A percentile compares a stretch with the other conserved stretches of the same genome.
phyloP scores from a whole-genome alignment of 2,797 vertebrate species.

The Acipenser transmontanus region DNA sequence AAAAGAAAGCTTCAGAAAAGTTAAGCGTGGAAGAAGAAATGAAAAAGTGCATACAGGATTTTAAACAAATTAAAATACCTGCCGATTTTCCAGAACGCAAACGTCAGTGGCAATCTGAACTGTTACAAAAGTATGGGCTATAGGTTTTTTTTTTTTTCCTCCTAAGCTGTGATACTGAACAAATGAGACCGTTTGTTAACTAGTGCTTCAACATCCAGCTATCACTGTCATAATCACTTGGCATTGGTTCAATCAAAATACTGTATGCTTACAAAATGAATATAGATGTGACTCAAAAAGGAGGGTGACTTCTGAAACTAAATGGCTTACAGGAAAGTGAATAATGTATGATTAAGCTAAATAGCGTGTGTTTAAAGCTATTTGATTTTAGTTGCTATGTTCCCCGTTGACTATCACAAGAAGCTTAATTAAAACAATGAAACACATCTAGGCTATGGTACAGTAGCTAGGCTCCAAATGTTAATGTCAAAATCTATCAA shows the following conservation, averaged over 20 bases:
- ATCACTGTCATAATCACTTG: too few relatives aligned
- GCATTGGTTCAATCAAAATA: too few relatives aligned
- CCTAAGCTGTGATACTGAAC: too few relatives aligned
- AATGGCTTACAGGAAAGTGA: too few relatives aligned
- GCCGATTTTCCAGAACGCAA: slow-evolving; percentile 78
- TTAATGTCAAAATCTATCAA: not conserved
- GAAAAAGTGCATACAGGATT: slow-evolving; percentile 82
- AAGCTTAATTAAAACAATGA: not conserved
- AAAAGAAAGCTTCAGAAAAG: slow-evolving; percentile 76
- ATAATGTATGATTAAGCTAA: too few relatives aligned
- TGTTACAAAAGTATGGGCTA: slow-evolving; percentile 77
- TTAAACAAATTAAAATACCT: slow-evolving; percentile 79
- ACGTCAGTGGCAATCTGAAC: slow-evolving; percentile 80
- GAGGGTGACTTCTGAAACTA: too few relatives aligned
- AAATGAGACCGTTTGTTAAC: too few relatives aligned
- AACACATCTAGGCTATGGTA: not conserved
- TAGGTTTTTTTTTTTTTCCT: slow-evolving; percentile 34
- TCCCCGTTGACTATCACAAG: not conserved
- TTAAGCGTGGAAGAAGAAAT: slow-evolving; percentile 77
- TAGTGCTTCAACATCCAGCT: too few relatives aligned
- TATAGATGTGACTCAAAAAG: too few relatives aligned
- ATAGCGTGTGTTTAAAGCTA: too few relatives aligned
- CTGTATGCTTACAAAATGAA: too few relatives aligned
- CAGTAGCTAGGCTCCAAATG: slow-evolving; percentile 1
- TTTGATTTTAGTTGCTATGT: not conserved